Evolutionary conservation across 2,888 invertebrate genomes (phyloP).

Genomic region (Criorhina ranunculi): DNA sequence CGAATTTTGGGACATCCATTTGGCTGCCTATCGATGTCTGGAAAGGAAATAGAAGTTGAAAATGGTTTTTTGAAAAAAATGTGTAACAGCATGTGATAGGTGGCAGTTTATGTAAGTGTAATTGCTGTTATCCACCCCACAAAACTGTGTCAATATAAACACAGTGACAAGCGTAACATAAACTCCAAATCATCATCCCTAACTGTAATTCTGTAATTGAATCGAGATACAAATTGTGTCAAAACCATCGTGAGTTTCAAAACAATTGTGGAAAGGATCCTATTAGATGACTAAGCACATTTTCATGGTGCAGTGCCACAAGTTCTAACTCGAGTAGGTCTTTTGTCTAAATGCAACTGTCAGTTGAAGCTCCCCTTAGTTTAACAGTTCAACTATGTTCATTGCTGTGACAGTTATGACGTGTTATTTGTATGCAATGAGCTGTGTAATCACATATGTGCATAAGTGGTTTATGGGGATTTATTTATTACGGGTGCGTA

Average conservation of each 20-base stretch:
- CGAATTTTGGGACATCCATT: constrained; percentile 84
- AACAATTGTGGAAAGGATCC: constrained; percentile 37
- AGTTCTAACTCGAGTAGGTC: background rate
- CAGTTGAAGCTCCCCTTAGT: constrained; percentile 1
- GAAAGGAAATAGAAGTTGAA: constrained; percentile 16
- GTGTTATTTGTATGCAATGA: constrained; percentile 26
- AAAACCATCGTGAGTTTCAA: background rate
- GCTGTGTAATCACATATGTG: constrained; percentile 18
- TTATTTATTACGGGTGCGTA: no score
- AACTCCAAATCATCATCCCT: constrained; percentile 29
- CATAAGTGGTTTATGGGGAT: no score
- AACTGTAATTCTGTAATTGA: constrained; percentile 6
- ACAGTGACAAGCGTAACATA: constrained; percentile 29
- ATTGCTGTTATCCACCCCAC: constrained; percentile 16
- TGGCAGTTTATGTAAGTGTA: background rate
- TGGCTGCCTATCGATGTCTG: constrained; percentile 82
- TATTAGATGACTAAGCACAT: constrained; percentile 39
- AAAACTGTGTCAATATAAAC: constrained; percentile 20
- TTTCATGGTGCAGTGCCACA: background rate
- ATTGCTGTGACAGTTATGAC: background rate
- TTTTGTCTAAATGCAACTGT: constrained; percentile 19
- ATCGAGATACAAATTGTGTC: constrained; percentile 5
- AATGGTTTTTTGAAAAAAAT: background rate
- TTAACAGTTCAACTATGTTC: background rate
- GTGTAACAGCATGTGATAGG: no score